A percentile compares a stretch with the other conserved stretches of the same genome.
phyloP scores from a whole-genome alignment of 2,797 vertebrate species.

The Lutjanus argentimaculatus region DNA sequence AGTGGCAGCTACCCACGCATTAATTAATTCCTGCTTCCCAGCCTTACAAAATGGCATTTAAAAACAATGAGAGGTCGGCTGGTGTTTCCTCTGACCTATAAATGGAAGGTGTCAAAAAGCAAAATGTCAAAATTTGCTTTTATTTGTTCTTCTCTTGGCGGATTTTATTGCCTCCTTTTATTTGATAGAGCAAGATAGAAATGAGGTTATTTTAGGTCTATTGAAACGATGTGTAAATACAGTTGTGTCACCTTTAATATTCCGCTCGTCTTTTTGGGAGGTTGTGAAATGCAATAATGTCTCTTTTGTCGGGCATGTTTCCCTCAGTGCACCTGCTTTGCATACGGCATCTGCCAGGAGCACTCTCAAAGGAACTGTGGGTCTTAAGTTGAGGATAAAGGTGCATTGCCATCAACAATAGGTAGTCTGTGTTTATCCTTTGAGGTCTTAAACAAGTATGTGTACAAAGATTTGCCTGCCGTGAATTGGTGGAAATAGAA shows the following conservation, averaged over 20 bases:
- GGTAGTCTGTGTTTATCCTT: constrained; percentile 87
- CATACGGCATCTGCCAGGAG: constrained; percentile 82
- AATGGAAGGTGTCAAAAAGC: constrained; percentile 86
- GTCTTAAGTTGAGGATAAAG: constrained; percentile 88
- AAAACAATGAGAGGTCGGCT: constrained; percentile 88
- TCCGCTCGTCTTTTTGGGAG: constrained; percentile 74
- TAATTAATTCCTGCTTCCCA: constrained; percentile 88
- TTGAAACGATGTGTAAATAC: constrained; percentile 86
- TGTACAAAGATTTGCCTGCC: constrained; percentile 85
- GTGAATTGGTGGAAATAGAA: constrained; percentile 85
- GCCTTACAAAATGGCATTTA: constrained; percentile 90
- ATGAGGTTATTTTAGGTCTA: constrained; percentile 81
- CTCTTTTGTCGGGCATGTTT: constrained; percentile 81
- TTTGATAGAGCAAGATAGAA: constrained; percentile 82
- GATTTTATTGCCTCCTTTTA: constrained; percentile 82
- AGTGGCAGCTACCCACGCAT: constrained; percentile 89
- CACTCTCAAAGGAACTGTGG: constrained; percentile 84
- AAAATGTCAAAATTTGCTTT: constrained; percentile 90
- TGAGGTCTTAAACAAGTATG: constrained; percentile 87
- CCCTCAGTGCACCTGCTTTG: constrained; percentile 84
- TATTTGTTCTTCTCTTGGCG: constrained; percentile 86
- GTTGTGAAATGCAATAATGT: constrained; percentile 83
- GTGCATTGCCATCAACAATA: constrained; percentile 87
- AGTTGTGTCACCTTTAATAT: constrained; percentile 86
- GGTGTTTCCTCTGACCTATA: constrained; percentile 90